A percentile compares a stretch with the other conserved stretches of the same genome.
Conservation (phyloP, 1,140 invertebrate species). For the Babylonia areolata region DNA sequence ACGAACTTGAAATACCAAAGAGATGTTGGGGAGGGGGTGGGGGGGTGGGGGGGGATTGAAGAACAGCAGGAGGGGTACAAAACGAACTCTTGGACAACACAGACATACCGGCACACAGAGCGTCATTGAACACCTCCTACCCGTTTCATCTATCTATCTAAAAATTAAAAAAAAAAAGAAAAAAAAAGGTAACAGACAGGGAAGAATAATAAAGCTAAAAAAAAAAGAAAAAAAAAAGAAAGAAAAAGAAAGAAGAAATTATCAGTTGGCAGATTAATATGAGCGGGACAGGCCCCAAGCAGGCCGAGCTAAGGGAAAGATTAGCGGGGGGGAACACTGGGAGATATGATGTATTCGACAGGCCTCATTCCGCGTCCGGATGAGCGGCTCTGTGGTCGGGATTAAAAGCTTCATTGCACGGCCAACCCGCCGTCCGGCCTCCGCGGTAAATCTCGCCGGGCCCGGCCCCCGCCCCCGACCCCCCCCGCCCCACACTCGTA, state of each 20-base stretch:
- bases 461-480: neutral
- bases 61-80: too few species aligned
- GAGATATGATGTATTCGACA: slow-evolving; percentile 34
- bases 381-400: neutral
- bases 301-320: neutral
- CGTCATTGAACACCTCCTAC: too few species aligned
- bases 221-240: neutral
- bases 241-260: neutral
- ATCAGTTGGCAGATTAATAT: neutral
- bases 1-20: too few species aligned
- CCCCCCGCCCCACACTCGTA: slow-evolving; percentile 4
- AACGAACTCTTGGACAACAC: too few species aligned
- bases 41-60: too few species aligned
- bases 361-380: neutral
- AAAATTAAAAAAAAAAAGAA: too few species aligned
- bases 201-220: too few species aligned
- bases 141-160: too few species aligned
- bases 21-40: too few species aligned
- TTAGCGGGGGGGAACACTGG: neutral
- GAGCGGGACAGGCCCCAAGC: neutral
- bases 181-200: too few species aligned
- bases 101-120: too few species aligned
- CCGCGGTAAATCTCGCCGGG: slow-evolving; percentile 12
- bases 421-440: neutral
- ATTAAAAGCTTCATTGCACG: slow-evolving; percentile 26